phyloP scores from a whole-genome alignment of 2,797 vertebrate species.

The Crypturellus tataupa region DNA sequence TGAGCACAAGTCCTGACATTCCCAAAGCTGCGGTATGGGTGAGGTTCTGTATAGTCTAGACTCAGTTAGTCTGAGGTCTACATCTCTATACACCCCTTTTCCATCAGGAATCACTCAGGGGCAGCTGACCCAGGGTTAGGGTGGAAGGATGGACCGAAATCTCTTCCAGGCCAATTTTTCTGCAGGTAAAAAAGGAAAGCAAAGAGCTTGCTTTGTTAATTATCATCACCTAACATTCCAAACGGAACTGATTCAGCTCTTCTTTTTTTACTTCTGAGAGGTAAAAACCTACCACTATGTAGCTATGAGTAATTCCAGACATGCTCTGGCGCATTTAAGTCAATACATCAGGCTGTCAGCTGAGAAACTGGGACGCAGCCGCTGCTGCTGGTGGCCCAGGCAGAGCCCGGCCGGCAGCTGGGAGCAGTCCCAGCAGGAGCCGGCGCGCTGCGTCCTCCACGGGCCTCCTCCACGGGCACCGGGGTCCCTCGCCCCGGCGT shows the following conservation, averaged over 20 bases:
- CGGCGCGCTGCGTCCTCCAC: too few relatives aligned
- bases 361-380: neutral
- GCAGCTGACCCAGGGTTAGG: neutral
- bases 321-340: neutral
- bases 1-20: fast-evolving
- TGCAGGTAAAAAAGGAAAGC: neutral
- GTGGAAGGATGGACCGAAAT: neutral
- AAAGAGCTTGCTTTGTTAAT: constrained; percentile 6
- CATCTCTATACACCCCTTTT: neutral
- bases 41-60: fast-evolving
- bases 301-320: neutral
- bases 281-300: neutral
- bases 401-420: neutral
- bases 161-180: neutral
- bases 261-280: neutral
- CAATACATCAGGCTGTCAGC: neutral
- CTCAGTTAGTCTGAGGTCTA: fast-evolving
- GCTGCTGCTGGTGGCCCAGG: neutral
- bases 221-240: neutral
- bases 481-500: fast-evolving
- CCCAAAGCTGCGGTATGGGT: neutral
- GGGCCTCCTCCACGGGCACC: too few relatives aligned
- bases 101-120: neutral
- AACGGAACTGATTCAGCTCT: neutral
- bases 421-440: neutral